Percentiles rank a stretch among this genome's conserved stretches.
Evolutionary conservation across 2,113 vertebrate species (phyloP).

Genomic region (Urocynchramus pylzowi): DNA sequence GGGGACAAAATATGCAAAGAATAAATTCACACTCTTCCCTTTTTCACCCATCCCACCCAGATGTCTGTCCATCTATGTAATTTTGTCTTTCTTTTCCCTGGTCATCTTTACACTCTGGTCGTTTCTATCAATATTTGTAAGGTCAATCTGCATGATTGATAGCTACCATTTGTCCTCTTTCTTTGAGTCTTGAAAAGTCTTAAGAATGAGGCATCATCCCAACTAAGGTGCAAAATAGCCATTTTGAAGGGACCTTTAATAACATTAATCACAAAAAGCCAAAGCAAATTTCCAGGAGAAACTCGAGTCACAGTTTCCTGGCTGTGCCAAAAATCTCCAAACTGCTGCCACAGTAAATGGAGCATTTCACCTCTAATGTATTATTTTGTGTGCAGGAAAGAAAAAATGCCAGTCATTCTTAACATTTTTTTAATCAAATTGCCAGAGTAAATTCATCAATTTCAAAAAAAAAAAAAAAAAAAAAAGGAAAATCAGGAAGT

Average conservation of each 20-base stretch:
- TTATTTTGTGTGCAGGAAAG: not conserved
- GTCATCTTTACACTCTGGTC: not conserved
- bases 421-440: not conserved
- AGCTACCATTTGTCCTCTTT: not conserved
- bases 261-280: not conserved
- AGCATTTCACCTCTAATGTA: not conserved
- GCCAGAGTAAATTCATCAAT: not conserved
- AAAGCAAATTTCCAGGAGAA: not conserved
- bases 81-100: not conserved
- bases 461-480: not conserved
- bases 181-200: not conserved
- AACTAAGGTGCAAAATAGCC: not conserved
- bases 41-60: not conserved
- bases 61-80: not conserved
- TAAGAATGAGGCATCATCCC: not conserved
- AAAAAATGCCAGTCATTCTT: not conserved
- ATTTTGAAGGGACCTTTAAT: not conserved
- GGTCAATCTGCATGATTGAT: not conserved
- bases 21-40: not conserved
- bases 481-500: not conserved
- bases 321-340: not conserved
- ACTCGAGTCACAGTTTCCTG: not conserved
- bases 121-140: not conserved
- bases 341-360: not conserved
- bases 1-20: not conserved